A percentile compares a stretch with the other conserved stretches of the same genome.
Conservation (phyloP, 1,140 invertebrate genomes). For the Euglossa dilemma region DNA sequence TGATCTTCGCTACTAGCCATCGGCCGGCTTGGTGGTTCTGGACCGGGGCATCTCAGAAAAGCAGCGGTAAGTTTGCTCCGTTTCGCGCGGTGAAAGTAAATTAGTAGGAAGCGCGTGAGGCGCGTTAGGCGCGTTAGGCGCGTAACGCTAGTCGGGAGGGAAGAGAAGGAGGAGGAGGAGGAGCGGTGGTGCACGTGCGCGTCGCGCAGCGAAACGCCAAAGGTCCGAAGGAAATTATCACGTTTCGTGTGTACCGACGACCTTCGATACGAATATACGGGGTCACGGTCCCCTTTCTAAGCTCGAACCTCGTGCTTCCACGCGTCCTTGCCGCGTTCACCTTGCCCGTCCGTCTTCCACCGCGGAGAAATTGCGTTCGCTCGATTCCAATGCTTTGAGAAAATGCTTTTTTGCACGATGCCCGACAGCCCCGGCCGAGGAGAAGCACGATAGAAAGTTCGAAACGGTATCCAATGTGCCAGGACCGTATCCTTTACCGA, state of each 20-base stretch:
- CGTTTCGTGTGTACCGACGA: not conserved
- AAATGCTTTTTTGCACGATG: not conserved
- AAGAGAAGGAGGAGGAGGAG: not conserved
- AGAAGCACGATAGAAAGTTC: slow-evolving; percentile 52
- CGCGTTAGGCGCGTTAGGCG: too few species aligned
- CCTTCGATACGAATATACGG: slow-evolving; percentile 23
- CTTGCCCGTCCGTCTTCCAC: not conserved
- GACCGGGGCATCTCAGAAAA: slow-evolving; percentile 52
- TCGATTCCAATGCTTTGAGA: not conserved
- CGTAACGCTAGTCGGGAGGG: not conserved
- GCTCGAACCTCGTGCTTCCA: slow-evolving; percentile 14
- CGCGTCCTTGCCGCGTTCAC: slow-evolving; percentile 15
- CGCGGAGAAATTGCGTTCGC: slow-evolving; percentile 3
- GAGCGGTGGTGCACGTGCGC: not conserved
- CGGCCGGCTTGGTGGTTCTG: slow-evolving; percentile 77
- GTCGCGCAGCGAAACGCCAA: not conserved
- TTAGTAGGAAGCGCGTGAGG: too few species aligned
- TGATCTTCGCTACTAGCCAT: slow-evolving; percentile 74
- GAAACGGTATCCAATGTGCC: slow-evolving; percentile 83
- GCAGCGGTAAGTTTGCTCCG: slow-evolving; percentile 45
- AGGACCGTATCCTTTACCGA: slow-evolving; percentile 88
- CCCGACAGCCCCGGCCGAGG: slow-evolving; percentile 31
- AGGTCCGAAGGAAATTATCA: not conserved
- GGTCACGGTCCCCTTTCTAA: slow-evolving; percentile 41
- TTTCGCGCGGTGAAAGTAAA: not conserved